These are phyloP conservation scores for Bombyx huttoni DNA, from an alignment of 2,888 invertebrate genomes.

Conservation along the genomic window DNA sequence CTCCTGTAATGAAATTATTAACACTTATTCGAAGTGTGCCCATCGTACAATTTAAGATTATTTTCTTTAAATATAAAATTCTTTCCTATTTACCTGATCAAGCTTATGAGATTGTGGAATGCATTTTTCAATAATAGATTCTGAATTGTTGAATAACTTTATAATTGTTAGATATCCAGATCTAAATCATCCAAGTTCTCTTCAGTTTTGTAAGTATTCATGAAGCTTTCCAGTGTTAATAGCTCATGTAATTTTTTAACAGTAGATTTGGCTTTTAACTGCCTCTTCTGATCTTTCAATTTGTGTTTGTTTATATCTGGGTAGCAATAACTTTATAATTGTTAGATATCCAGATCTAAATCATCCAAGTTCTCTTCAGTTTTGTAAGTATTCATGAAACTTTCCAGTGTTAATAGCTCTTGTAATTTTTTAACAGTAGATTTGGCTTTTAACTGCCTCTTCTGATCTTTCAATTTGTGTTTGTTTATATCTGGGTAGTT, in stretches of 20 bases:
- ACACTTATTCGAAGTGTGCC: too few relatives aligned
- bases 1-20: too few relatives aligned
- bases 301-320: conserved; percentile 18
- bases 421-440: background rate
- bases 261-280: conserved; percentile 4
- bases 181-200: background rate
- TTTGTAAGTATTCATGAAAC: background rate
- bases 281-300: background rate
- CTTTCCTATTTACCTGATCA: too few relatives aligned
- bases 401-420: background rate
- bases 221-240: background rate
- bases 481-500: conserved; percentile 18
- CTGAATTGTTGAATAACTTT: too few relatives aligned
- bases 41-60: too few relatives aligned
- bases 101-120: too few relatives aligned
- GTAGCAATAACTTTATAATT: conserved; percentile 8
- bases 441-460: conserved; percentile 4
- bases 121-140: too few relatives aligned
- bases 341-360: background rate
- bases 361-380: background rate
- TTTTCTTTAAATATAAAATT: too few relatives aligned
- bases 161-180: background rate
- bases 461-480: conserved; percentile 5
- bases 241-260: background rate
- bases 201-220: background rate